A percentile compares a stretch with the other conserved stretches of the same genome.
These are phyloP conservation scores for Tympanuchus pallidicinctus DNA, from an alignment of 2,113 vertebrate genomes.

Conservation along the genomic window DNA sequence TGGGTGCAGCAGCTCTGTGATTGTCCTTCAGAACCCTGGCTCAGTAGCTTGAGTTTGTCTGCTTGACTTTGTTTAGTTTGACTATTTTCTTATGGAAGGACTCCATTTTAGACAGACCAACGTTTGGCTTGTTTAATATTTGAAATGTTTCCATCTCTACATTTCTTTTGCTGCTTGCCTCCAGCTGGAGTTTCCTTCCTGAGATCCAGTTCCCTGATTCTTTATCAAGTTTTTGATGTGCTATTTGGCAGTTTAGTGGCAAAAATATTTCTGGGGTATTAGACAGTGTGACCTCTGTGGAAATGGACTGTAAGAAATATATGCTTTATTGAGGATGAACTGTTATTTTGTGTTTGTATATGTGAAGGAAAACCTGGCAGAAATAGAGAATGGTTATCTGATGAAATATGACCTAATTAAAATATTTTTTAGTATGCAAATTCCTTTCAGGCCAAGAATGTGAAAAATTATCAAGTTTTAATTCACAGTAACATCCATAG, in stretches of 20 bases:
- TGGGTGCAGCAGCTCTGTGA: background rate
- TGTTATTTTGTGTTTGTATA: background rate
- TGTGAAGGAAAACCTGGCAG: background rate
- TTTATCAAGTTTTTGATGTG: background rate
- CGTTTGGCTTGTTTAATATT: background rate
- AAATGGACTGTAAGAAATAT: background rate
- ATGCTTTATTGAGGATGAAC: background rate
- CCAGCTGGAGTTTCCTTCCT: constrained; percentile 14
- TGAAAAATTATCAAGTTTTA: background rate
- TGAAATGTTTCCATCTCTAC: background rate
- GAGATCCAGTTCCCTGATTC: background rate
- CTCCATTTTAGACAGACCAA: background rate
- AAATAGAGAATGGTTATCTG: background rate
- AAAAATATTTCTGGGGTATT: constrained; percentile 22
- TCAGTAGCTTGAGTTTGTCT: background rate
- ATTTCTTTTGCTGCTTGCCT: constrained; percentile 2
- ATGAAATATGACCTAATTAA: constrained; percentile 1
- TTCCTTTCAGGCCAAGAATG: background rate
- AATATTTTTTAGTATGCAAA: background rate
- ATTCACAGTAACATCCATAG: background rate
- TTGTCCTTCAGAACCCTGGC: background rate
- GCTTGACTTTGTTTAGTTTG: background rate
- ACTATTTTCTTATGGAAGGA: background rate
- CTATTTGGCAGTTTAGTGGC: constrained; percentile 5
- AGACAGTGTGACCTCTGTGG: background rate